These are phyloP conservation scores for Mesopsocus fuscifrons DNA, from an alignment of 2,888 invertebrate genomes.

Conservation along the genomic window DNA sequence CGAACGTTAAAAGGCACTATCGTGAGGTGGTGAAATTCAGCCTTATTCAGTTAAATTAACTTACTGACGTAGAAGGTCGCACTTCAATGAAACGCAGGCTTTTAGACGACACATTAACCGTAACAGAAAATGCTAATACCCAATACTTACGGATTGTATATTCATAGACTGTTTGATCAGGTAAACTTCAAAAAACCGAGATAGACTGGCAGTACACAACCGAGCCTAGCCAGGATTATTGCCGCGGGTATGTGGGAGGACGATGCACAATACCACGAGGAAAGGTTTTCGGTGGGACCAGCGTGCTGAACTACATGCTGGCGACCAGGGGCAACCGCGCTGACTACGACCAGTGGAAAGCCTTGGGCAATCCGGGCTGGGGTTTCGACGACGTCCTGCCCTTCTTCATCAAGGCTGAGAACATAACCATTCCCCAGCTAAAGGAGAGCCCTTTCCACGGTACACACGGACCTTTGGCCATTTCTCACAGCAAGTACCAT, in stretches of 20 bases:
- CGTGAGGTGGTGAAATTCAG: too few species aligned
- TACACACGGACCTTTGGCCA: conserved; percentile 32
- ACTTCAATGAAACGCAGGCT: too few species aligned
- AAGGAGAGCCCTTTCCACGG: conserved; percentile 30
- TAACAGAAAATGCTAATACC: too few species aligned
- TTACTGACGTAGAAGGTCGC: too few species aligned
- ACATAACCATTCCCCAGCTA: conserved; percentile 23
- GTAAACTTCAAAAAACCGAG: neutral
- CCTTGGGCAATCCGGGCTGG: conserved; percentile 50
- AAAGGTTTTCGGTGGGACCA: conserved; percentile 61
- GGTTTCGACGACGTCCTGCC: conserved; percentile 46
- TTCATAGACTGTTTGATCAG: too few species aligned
- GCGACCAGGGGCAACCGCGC: conserved; percentile 45
- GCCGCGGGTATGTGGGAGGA: neutral
- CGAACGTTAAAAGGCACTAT: too few species aligned
- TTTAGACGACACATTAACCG: too few species aligned
- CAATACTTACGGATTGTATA: too few species aligned
- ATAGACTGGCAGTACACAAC: neutral
- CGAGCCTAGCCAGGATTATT: neutral
- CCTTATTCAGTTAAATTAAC: too few species aligned
- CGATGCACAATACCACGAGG: conserved; percentile 27
- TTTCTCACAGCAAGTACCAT: conserved; percentile 31
- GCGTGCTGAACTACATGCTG: conserved; percentile 59
- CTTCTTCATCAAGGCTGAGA: conserved; percentile 58
- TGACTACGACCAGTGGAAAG: conserved; percentile 61